Evolutionary conservation across 1,140 invertebrate genomes (phyloP).

Genomic region (Aphelenchoides besseyi): DNA sequence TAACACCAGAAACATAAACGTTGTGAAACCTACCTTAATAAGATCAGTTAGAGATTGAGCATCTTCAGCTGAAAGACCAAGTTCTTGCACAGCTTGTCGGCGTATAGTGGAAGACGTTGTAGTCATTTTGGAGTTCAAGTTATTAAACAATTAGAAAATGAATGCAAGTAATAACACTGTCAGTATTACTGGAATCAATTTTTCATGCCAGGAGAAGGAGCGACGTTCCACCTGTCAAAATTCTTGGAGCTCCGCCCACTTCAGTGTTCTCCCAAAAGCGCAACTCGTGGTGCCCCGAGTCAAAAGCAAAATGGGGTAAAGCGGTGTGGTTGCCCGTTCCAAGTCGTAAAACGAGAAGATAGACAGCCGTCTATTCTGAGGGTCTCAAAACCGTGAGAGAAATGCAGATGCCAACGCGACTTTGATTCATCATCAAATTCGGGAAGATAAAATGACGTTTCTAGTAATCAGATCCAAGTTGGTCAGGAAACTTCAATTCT

Average conservation of each 20-base stretch:
- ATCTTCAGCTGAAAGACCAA: slow-evolving; percentile 42
- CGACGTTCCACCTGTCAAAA: not conserved
- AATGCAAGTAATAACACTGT: not conserved
- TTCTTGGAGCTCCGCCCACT: not conserved
- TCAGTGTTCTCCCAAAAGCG: not conserved
- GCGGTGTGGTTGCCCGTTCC: not conserved
- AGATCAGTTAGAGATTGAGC: slow-evolving; percentile 41
- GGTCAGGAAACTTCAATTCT: not conserved
- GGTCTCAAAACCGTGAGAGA: not conserved
- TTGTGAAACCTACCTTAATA: slow-evolving; percentile 42
- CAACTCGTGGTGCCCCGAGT: not conserved
- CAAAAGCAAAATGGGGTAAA: not conserved
- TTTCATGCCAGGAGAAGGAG: not conserved
- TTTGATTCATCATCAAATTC: not conserved
- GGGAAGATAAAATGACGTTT: not conserved
- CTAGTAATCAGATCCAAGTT: not conserved
- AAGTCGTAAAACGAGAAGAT: slow-evolving; percentile 1
- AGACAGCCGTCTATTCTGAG: too few species aligned
- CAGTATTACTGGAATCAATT: not conserved
- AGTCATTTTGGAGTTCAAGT: slow-evolving; percentile 7
- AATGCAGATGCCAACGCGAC: not conserved
- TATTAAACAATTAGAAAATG: not conserved
- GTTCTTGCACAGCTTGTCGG: not conserved
- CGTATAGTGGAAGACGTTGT: not conserved
- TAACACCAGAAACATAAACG: too few species aligned